Conservation (phyloP, 2,888 invertebrate species). For the Gandaritis pyraliata region DNA sequence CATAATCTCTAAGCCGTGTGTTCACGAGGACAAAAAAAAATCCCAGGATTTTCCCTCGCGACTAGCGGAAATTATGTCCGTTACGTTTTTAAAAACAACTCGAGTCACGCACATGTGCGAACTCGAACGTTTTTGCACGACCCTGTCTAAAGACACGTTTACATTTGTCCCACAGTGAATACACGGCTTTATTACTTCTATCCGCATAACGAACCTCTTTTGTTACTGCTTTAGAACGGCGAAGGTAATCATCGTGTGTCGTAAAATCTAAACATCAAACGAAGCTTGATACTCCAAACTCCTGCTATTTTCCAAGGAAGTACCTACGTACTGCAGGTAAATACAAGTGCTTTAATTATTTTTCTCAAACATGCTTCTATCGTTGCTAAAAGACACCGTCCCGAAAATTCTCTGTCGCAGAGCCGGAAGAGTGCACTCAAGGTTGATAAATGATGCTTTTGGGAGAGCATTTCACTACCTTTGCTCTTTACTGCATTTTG, state of each 20-base stretch:
- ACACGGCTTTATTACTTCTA: not conserved
- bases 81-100: no score
- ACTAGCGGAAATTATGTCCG: no score
- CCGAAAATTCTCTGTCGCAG: slow-evolving; percentile 17
- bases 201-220: slow-evolving; percentile 7
- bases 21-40: no score
- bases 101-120: no score
- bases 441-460: slow-evolving; percentile 38
- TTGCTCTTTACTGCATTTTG: slow-evolving; percentile 14
- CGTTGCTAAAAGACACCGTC: slow-evolving; percentile 13
- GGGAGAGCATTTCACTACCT: slow-evolving; percentile 17
- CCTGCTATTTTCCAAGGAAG: slow-evolving; percentile 1
- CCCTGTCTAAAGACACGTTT: no score
- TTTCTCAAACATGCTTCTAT: no score
- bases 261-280: slow-evolving; percentile 3
- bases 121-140: no score
- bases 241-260: slow-evolving; percentile 5
- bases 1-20: not conserved
- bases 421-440: slow-evolving; percentile 32
- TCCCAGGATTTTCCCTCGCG: no score
- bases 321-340: not conserved
- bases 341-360: slow-evolving; percentile 1
- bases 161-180: no score
- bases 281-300: slow-evolving; percentile 1
- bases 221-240: not conserved